Evolutionary conservation across 2,113 vertebrate species (phyloP), one percentile per base, ranked within the genome.

Genomic region (Hylia prasina): DNA sequence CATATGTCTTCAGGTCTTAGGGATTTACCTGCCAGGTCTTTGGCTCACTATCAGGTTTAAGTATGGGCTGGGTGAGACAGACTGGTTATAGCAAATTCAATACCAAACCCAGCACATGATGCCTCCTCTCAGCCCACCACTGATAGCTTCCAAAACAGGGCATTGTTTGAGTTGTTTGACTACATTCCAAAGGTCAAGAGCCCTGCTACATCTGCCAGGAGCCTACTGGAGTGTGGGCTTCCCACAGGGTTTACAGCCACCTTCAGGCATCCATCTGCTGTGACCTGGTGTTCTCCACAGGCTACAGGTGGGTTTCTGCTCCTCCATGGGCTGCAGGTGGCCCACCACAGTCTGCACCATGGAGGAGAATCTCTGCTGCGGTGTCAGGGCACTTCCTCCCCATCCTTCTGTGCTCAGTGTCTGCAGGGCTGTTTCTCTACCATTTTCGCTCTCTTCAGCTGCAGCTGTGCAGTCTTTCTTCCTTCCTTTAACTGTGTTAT

Each of bases 301-400:
- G 37, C 60, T 73, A 1, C 33, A 50, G 12, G 12, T 65, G 27
- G 6, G 8, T 81, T 11, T 66, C 33, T 66, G 23, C 13, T 39
- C 45, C 19, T 45, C 65, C 20, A 7, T 71, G 20, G 33, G 20
- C 39, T 58, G 14, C 39, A 65, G n/a, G 3, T 50, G 51, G n/a
- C 13, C 45, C 37, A n/a, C 23, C 8, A 4, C 10, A 7, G 3
- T 42, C 42, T 44, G 10, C 20, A n/a, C 5, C 37, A 31, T 0
- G 0, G 50, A 40, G 28, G n/a, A 50, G 39, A 19, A 66, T 30
- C 12, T 39, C 44, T 79, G 39, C 17, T 66, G 30, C 0, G 1
- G 17, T 0, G 0, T 28, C 1, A 1, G 30, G 51, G 25, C 17
- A n/a, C 21, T 30, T 58, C n/a, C 8, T 85, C 15, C 21, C 19